Percentiles rank a stretch among this genome's conserved stretches.
phyloP scores from a whole-genome alignment of 2,888 invertebrate genomes.

The Lagria hirta region DNA sequence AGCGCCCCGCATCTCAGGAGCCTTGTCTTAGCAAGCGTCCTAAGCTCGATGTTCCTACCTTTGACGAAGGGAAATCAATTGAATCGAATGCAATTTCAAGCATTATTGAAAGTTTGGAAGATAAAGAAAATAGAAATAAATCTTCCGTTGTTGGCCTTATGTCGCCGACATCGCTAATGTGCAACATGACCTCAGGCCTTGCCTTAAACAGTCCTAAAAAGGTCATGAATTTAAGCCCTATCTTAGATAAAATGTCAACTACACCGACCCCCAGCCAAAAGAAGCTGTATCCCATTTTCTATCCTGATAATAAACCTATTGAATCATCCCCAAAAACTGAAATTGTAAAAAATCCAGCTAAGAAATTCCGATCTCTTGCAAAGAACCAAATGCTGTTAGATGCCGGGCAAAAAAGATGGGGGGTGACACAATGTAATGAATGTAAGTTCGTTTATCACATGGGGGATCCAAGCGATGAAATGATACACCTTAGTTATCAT shows the following conservation, averaged over 20 bases:
- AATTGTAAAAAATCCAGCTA: constrained; percentile 21
- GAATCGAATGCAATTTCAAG: constrained; percentile 21
- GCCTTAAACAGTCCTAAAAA: constrained; percentile 56
- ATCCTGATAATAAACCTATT: constrained; percentile 33
- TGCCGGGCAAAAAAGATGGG: constrained; percentile 81
- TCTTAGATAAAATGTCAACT: constrained; percentile 38
- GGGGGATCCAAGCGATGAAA: constrained; percentile 79
- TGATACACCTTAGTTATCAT: constrained; percentile 73
- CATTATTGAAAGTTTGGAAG: constrained; percentile 16
- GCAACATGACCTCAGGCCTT: constrained; percentile 56
- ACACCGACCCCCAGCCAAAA: constrained; percentile 12
- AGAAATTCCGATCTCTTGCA: constrained; percentile 56
- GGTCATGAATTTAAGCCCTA: constrained; percentile 41
- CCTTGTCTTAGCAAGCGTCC: constrained; percentile 4
- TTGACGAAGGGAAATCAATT: constrained; percentile 16
- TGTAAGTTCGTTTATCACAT: constrained; percentile 74
- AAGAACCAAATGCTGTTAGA: constrained; percentile 75
- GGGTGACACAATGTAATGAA: constrained; percentile 70
- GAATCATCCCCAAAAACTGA: constrained; percentile 12
- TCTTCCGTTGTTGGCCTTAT: constrained; percentile 39
- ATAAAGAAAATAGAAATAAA: constrained; percentile 29
- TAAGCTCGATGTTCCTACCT: constrained; percentile 13
- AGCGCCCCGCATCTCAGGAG: constrained; percentile 7
- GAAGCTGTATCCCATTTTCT: constrained; percentile 57
- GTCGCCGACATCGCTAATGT: constrained; percentile 58